A percentile compares a stretch with the other conserved stretches of the same genome.
Evolutionary conservation across 2,113 vertebrate genomes (phyloP).

Genomic region (Pangasianodon hypophthalmus): DNA sequence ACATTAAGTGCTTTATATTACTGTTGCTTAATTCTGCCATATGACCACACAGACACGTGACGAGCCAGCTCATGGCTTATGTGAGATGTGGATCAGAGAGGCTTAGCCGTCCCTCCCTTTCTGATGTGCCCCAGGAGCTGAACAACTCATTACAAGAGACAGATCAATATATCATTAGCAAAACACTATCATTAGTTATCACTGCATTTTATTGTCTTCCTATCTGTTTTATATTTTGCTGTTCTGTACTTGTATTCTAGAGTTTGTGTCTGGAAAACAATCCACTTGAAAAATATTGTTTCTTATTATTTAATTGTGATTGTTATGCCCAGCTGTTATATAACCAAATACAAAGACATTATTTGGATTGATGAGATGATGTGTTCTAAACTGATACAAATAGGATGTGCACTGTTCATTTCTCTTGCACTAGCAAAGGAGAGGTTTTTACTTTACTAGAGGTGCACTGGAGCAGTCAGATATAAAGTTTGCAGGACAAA

Average conservation of each 20-base stretch:
- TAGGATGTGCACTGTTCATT: background rate
- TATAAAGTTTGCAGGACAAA: background rate
- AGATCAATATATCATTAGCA: constrained; percentile 33
- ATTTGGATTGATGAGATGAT: background rate
- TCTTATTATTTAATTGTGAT: background rate
- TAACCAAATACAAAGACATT: background rate
- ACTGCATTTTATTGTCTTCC: background rate
- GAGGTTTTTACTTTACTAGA: background rate
- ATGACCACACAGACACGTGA: constrained; percentile 1
- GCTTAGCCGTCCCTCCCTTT: background rate
- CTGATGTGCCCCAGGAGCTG: background rate
- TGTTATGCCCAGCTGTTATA: background rate
- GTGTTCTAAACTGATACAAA: background rate
- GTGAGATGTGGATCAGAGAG: background rate
- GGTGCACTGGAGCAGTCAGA: background rate
- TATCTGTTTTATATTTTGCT: background rate
- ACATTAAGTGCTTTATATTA: constrained; percentile 2
- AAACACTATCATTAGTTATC: background rate
- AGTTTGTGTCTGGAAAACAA: background rate
- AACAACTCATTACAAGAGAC: constrained; percentile 9
- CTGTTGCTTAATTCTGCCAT: background rate
- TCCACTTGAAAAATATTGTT: background rate
- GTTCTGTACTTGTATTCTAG: background rate
- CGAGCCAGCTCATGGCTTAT: constrained; percentile 6
- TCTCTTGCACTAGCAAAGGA: background rate